Base-by-base conservation (phyloP, 2,888 invertebrate species). In the Euplexia lucipara region DNA sequence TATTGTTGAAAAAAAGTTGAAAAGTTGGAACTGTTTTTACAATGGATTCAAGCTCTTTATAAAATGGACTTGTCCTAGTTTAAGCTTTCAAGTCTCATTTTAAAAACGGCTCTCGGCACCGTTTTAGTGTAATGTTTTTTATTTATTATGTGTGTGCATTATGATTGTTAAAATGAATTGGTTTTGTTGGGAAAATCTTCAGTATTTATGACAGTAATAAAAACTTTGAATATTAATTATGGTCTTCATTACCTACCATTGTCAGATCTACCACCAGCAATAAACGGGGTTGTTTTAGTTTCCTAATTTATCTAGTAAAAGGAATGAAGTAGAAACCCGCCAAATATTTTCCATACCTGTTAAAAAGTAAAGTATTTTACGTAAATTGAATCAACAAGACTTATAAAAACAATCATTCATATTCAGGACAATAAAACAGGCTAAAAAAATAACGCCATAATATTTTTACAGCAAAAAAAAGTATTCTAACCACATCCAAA, bases 31-130 rank as follows among this genome's bases (percentile, higher is more conserved):
- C 63, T 68, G 60, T 75, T 77, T 68, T 81, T 78, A 82, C 71
- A 71, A 84, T 83, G 83, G 83, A 88, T 84, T 83, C 77, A 81
- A 83, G 83, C 83, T 86, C 83, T 83, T 85, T 83, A 80, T 84
- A 81, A 86, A 91, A 90, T 87, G 86, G 87, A 82, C 85, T 85
- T 84, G 89, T 82, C 84, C 90, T 74, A 90, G 83, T 89, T 86
- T 75, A 70, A 80, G 76, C 81, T 79, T 78, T 81, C 72, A 82
- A 76, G 58, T 75, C 37, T 54, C 76, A 75, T 81, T 79, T 78
- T 78, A 78, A 81, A 82, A 83, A 75, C 79, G 79, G 74, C 75
- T 79, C 82, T 62, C 81, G 81, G 82, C 82, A 79, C 82, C 79
- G 82, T 89, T 86, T 79, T 73, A 78, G 79, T 73, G 81, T 78